Base-by-base conservation (phyloP, 2,113 vertebrate species). In the Tragelaphus buxtoni region DNA sequence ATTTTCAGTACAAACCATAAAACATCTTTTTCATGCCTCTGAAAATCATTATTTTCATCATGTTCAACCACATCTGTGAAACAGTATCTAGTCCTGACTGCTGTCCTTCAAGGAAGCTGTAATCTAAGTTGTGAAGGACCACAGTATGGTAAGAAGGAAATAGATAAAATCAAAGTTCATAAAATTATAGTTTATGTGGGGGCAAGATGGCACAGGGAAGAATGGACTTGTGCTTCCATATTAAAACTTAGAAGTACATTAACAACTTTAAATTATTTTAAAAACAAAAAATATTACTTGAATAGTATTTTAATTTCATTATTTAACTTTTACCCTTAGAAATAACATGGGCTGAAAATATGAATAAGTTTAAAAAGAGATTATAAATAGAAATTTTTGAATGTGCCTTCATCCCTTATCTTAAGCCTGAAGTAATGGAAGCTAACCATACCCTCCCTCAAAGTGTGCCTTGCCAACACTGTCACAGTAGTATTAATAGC, bases 241-340 rank as follows among this genome's bases (percentile, higher is more conserved):
- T 14, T 91, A 53, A 35, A 95, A 28, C 76, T 88, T 85, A 88
- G 32, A 49, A 22, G 76, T 14, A 14, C 2, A 72, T 13, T 51
- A 74, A 60, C 13, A 20, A 42, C 26, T 72, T 82, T 90, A 92
- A 65, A n/a, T 84, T 88, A 51, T 77, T 96, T 77, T 77, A 86
- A 69, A 77, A 77, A 85, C 18, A 65, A 82, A 91, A 84, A 69
- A 58, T 72, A 22, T 24, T 86, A 90, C 7, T 96, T 88, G 83
- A 42, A 53, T 85, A 61, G 12, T 81, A 72, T 86, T 88, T 94
- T 88, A 77, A 87, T 96, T 45, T 26, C 6, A 53, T 87, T 95
- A 83, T 39, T 90, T 90, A 76, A 76, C 79, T 74, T 97, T 82
- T 91, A 77, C 39, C 9, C 13, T 88, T 87, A 87, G 51, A 91